Evolutionary conservation across 2,113 vertebrate species (phyloP), one percentile per base, ranked within the genome.

Genomic region (Myiozetetes cayanensis): DNA sequence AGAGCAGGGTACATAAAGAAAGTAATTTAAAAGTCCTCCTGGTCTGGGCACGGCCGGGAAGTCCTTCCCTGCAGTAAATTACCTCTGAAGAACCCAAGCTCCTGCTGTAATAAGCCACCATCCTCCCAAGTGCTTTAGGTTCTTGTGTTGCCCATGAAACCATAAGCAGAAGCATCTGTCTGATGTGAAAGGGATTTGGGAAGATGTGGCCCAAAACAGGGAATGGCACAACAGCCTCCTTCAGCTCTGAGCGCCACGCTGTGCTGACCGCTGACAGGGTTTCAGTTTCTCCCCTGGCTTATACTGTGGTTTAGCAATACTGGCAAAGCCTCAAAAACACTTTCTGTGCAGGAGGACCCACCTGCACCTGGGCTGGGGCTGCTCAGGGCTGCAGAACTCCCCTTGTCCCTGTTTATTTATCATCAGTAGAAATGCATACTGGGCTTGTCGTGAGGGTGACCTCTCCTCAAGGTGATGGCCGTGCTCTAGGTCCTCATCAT

Each of bases 271-370:
- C 71, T 11, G 72, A 81, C 66, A 47, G 80, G 83, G 50, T 81
- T 95, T 93, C 88, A 80, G 75, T 39, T 97, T 71, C 94, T 93
- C 68, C 33, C 65, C 63, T 14, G 4, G 72, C 20, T 16, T 30
- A 47, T 1, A 3, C 11, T 0, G 79, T 89, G 92, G 94, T 95
- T 96, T 97, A 74, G 86, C 86, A 93, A 19, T 88, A 63, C 84
- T 97, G 93, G 90, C 94, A 93, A 96, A 84, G 50, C 80, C 94
- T 93, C 79, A 96, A 21, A 95, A 94, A 61, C 47, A 18, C 37
- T 68, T 85, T 75, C 81, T 90, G 85, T 94, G 58, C 12, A 21
- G 53, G 66, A 90, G 25, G 74, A 58, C 16, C 78, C 4, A 4
- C 31, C 46, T 30, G 90, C 59, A 37, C 44, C 65, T 67, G 68